Evolutionary conservation across 2,888 invertebrate genomes (phyloP), one percentile per base, ranked within the genome.

Genomic region (Lycaena phlaeas): DNA sequence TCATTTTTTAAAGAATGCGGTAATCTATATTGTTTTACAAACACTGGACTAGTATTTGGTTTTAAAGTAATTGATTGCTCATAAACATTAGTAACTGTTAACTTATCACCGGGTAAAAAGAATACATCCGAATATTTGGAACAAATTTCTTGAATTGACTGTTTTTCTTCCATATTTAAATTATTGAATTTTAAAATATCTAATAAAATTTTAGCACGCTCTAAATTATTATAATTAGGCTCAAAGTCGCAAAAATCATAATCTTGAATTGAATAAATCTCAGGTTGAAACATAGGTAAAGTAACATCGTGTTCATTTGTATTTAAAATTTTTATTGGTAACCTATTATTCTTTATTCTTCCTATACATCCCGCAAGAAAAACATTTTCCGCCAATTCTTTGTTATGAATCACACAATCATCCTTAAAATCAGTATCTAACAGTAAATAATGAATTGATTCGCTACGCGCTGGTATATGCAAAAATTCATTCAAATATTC

Each of bases 111-210:
- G 3, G 42, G 45, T 25, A 51, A 17, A 31, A 38, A 38, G 27
- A 48, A 46, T 5, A 50, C 27, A 27, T 50, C 48, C 4, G 38
- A 12, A 27, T 39, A 50, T 29, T 51, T 48, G 3, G 41, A 28
- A 38, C 50, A 51, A 5, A 46, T 38, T 10, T 29, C 26, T 38
- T 42, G 30, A 5, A 44, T 45, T 9, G 37, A 14, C 10, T 10
- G 28, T 7, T 26, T 18, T 18, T 46, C 44, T 9, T 37, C 43
- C 4, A 4, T 6, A 36, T 43, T 36, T 25, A 47, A 27, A 37
- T 47, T 39, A 26, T 30, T 11, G 11, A 44, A 38, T 7, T 40
- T 18, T 18, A 46, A 31, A 14, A 12, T 11, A 7, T 28, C 7
- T 11, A 43, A 43, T 28, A 46, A 30, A 6, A 9, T 30, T 25